Evolutionary conservation across 1,140 invertebrate species (phyloP), one percentile per base, ranked within the genome.

Genomic region (Panulirus ornatus): DNA sequence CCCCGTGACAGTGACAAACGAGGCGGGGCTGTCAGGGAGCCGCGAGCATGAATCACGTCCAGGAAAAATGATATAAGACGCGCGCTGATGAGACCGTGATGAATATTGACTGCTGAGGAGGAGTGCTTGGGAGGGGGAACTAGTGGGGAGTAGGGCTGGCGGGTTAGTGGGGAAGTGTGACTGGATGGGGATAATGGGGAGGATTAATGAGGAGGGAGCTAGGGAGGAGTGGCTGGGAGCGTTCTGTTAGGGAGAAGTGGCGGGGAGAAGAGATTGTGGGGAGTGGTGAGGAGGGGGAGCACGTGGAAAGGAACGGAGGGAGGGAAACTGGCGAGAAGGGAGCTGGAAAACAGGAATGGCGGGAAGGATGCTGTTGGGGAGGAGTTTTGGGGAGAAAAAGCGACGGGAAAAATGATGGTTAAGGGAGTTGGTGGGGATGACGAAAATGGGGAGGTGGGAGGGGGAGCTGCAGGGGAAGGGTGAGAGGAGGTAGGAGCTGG

Each of bases 51-150:
- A 51, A 79, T 51, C 44, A 44, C 9, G 14, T 14, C 76, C n/a
- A 79, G n/a, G 47, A 51, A 79, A 66, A 79, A 51, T 79, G 42
- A n/a, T 79, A 44, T 51, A 79, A 79, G 76, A 79, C n/a, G 11
- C 76, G 0, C 42, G n/a, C 76, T 79, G 76, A 79, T 51, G 42
- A 79, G 42, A 79, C 76, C 42, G 51, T 79, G 76, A 79, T 79
- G 76, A 79, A 79, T 79, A 79, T 79, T 79, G 76, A 51, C 76
- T 79, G 42, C 42, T 47, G 76, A 27, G 38, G 34, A 2, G 40
- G 40, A 34, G 0, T 9, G 11, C 30, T 36, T 40, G 40, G 40
- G 22, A 42, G 27, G 40, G 30, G 3, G 14, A 42, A 27, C 9
- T 2, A 79, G 2, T n/a, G n/a, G n/a, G n/a, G n/a, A n/a, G n/a